Percentiles rank a stretch among this genome's conserved stretches.
phyloP scores from a whole-genome alignment of 2,113 vertebrate genomes.

The Coptodon rendalli region DNA sequence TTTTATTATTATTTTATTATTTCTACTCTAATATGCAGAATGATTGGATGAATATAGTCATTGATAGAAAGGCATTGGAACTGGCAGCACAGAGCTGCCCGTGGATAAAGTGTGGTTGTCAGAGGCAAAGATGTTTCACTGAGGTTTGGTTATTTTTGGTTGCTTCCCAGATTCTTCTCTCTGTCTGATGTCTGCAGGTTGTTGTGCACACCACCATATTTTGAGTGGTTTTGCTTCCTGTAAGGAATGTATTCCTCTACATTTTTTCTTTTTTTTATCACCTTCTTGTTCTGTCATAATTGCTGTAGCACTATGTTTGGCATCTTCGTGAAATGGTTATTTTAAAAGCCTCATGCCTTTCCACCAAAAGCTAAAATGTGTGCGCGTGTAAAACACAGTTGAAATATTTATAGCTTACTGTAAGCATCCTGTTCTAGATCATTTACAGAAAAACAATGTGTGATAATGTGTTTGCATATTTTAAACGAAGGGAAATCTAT shows the following conservation, averaged over 20 bases:
- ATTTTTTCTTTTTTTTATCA: neutral
- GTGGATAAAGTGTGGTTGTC: neutral
- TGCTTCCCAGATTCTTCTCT: neutral
- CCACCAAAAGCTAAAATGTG: neutral
- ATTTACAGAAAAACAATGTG: neutral
- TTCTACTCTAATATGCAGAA: neutral
- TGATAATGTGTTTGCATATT: neutral
- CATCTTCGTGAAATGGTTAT: neutral
- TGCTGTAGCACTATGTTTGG: neutral
- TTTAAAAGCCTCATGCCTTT: neutral
- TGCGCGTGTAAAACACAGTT: neutral
- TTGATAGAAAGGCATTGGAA: neutral
- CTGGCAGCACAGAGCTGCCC: neutral
- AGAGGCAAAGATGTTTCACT: neutral
- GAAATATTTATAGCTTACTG: neutral
- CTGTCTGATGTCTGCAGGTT: conserved; percentile 8
- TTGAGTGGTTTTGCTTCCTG: neutral
- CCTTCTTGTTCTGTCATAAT: neutral
- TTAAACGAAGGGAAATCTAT: neutral
- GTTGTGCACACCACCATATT: neutral
- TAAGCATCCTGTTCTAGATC: neutral
- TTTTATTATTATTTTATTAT: neutral
- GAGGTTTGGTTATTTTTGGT: neutral
- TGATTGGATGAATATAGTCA: neutral
- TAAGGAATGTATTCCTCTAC: neutral